Conservation (phyloP, 1,140 invertebrate species). For the Lordiphosa stackelbergi region DNA sequence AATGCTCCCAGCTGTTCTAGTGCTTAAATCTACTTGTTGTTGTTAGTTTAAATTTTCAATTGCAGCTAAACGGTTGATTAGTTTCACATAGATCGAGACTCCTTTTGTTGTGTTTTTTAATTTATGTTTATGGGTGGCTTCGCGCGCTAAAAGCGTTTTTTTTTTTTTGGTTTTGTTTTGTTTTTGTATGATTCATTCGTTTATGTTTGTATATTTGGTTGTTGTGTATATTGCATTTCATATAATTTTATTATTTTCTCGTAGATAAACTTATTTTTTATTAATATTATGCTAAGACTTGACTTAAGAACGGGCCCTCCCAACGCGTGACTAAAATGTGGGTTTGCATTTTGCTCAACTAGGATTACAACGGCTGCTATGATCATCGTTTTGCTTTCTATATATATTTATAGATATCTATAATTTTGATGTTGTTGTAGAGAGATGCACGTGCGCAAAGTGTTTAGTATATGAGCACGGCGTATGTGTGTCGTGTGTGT, state of each 20-base stretch:
- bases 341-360: slow-evolving; percentile 13
- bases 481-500: slow-evolving; percentile 8
- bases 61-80: slow-evolving; percentile 68
- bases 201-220: slow-evolving; percentile 4
- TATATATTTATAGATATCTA: slow-evolving; percentile 19
- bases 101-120: slow-evolving; percentile 3
- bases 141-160: slow-evolving; percentile 63
- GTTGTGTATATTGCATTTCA: slow-evolving; percentile 6
- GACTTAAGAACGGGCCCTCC: slow-evolving; percentile 34
- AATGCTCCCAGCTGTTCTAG: slow-evolving; percentile 4
- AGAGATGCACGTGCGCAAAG: slow-evolving; percentile 38
- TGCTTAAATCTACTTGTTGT: slow-evolving; percentile 36
- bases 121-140: slow-evolving; percentile 64
- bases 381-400: slow-evolving; percentile 5
- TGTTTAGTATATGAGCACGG: slow-evolving; percentile 32
- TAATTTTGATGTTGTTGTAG: slow-evolving; percentile 3
- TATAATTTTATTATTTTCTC: slow-evolving; percentile 6
- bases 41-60: slow-evolving; percentile 61
- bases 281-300: slow-evolving; percentile 20
- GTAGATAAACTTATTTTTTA: slow-evolving; percentile 29
- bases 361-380: too few relatives aligned
- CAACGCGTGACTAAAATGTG: slow-evolving; percentile 21
- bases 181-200: slow-evolving; percentile 17
- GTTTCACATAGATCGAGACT: slow-evolving; percentile 33
- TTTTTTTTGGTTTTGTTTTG: slow-evolving; percentile 8